phyloP scores from a whole-genome alignment of 2,797 vertebrate species.

The Naso thynnoides region DNA sequence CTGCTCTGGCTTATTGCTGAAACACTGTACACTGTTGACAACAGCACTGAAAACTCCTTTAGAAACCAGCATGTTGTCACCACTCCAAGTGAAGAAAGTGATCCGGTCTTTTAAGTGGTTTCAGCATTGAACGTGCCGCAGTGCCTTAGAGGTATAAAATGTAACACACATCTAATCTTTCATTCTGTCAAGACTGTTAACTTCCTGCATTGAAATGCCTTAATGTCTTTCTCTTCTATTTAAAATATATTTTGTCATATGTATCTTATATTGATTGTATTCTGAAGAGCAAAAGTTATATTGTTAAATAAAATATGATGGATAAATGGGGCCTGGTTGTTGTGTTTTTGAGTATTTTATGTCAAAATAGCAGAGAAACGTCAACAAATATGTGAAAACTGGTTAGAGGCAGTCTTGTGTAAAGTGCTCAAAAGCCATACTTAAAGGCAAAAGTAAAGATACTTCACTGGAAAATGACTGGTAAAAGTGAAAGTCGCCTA shows the following conservation, averaged over 20 bases:
- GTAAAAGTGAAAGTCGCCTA: too few relatives aligned
- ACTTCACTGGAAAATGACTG: too few relatives aligned
- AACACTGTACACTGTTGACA: slow-evolving; percentile 66
- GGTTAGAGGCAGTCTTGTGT: too few relatives aligned
- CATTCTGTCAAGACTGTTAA: slow-evolving; percentile 66
- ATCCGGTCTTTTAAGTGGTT: slow-evolving; percentile 56
- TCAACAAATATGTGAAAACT: slow-evolving; percentile 24
- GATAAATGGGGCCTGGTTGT: slow-evolving; percentile 68
- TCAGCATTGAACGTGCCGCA: slow-evolving; percentile 54
- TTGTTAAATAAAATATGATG: slow-evolving; percentile 89
- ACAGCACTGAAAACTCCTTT: slow-evolving; percentile 59
- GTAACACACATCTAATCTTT: slow-evolving; percentile 57
- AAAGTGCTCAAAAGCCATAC: too few relatives aligned
- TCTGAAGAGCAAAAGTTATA: slow-evolving; percentile 88
- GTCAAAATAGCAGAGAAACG: neutral
- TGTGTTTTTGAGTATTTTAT: slow-evolving; percentile 20
- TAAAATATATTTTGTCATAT: slow-evolving; percentile 86
- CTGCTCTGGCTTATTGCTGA: slow-evolving; percentile 68
- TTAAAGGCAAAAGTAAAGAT: too few relatives aligned
- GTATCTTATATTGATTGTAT: slow-evolving; percentile 84
- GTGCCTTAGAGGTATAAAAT: slow-evolving; percentile 73
- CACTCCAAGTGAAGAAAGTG: slow-evolving; percentile 52
- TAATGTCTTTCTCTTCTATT: slow-evolving; percentile 80
- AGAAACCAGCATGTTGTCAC: slow-evolving; percentile 59
- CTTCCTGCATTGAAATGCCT: slow-evolving; percentile 66